Conservation (phyloP, 2,888 invertebrate genomes). For the Polydesmus complanatus region DNA sequence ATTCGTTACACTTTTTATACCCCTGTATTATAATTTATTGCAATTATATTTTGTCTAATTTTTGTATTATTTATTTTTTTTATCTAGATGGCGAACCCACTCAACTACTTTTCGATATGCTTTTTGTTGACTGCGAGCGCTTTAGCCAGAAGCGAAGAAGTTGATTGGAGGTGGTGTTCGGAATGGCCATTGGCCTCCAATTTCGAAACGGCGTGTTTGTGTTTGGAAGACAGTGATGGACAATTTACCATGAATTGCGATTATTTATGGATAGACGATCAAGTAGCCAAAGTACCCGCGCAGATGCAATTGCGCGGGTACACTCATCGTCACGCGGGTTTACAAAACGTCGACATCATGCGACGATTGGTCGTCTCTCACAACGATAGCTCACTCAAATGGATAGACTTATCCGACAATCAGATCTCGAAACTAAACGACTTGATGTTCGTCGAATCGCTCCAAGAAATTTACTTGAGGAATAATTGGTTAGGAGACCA, state of each 20-base stretch:
- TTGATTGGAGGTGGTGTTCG: not conserved
- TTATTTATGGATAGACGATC: not conserved
- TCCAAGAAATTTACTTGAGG: slow-evolving; percentile 55
- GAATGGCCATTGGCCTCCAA: not conserved
- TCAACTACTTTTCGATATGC: too few species aligned
- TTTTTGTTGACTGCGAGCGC: too few species aligned
- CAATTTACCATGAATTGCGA: not conserved
- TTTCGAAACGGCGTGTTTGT: not conserved
- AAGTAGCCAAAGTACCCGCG: not conserved
- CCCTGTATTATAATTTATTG: too few species aligned
- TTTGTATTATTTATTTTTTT: too few species aligned
- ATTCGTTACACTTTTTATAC: too few species aligned
- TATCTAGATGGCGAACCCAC: too few species aligned
- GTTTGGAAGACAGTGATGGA: not conserved
- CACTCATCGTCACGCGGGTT: slow-evolving; percentile 63
- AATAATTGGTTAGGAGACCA: slow-evolving; percentile 79
- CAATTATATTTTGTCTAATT: too few species aligned
- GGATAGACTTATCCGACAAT: slow-evolving; percentile 69
- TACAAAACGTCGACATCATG: slow-evolving; percentile 53
- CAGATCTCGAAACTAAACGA: slow-evolving; percentile 64
- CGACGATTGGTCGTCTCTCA: slow-evolving; percentile 38
- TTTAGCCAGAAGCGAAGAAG: too few species aligned
- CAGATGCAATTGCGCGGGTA: slow-evolving; percentile 41
- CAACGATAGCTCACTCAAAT: slow-evolving; percentile 54
- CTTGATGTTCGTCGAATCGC: slow-evolving; percentile 38